Evolutionary conservation across 2,113 vertebrate species (phyloP), one percentile per base, ranked within the genome.

Genomic region (Eulacestoma nigropectus): DNA sequence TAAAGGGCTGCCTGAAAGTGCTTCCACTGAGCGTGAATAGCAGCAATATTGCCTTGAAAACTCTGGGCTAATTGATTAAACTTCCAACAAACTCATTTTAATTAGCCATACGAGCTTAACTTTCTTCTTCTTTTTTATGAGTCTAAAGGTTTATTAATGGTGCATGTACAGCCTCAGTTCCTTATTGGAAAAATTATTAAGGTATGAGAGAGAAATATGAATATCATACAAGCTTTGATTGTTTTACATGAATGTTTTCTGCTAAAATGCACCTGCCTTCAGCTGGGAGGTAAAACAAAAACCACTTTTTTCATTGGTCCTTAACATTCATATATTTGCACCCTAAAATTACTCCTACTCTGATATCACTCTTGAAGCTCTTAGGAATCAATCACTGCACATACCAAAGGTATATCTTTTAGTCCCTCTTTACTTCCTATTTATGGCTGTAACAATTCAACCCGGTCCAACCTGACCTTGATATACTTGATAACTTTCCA

Each of bases 31-130:
- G 82, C 93, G 55, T 95, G 83, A 96, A 92, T 35, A 91, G 93
- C 68, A 81, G 50, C 19, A 65, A 74, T 37, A 77, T 94, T 91
- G 91, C 73, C 72, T 96, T 97, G 82, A 96, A 96, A 97, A 97
- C 47, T 87, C 89, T n/a, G 26, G 49, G 73, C 72, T 97, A 93
- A 96, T 93, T 96, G 94, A 96, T 90, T 95, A 94, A 96, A 83
- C 50, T 94, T 76, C 42, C 80, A 95, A 93, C 39, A 94, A 96
- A 94, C 91, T 95, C 76, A 53, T 91, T 94, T 96, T 97, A 95
- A 95, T 96, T 94, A 96, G 87, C 84, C 59, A 39, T 91, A 90
- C 87, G 60, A 68, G 44, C 65, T 95, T 95, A 95, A 95, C 65
- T 94, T 87, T 95, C 74, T 76, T 87, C 60, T 90, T 95, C 37